Evolutionary conservation across 2,113 vertebrate species (phyloP).

Genomic region (Promerops cafer): DNA sequence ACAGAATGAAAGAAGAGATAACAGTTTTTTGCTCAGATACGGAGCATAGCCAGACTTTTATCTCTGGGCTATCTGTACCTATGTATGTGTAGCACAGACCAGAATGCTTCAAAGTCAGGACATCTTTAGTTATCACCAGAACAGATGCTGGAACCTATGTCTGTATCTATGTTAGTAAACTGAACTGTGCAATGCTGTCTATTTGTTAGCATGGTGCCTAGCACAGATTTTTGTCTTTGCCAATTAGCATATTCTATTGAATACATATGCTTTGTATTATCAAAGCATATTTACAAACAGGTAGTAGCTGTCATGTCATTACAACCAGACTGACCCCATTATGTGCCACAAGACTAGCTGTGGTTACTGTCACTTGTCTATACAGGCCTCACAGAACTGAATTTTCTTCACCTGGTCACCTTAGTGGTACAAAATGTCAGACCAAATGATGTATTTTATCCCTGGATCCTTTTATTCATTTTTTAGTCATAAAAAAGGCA

Average conservation of each 20-base stretch:
- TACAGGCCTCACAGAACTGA: neutral
- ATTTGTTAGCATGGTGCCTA: neutral
- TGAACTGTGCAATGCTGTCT: neutral
- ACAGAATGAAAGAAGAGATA: neutral
- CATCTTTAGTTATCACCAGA: neutral
- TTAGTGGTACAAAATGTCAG: neutral
- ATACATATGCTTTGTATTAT: neutral
- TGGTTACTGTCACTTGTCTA: neutral
- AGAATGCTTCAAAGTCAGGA: neutral
- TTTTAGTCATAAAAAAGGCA: neutral
- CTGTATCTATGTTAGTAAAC: neutral
- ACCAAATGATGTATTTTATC: neutral
- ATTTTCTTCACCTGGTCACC: neutral
- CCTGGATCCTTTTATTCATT: neutral
- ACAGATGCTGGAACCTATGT: neutral
- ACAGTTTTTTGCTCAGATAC: neutral
- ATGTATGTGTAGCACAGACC: neutral
- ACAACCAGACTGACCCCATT: neutral
- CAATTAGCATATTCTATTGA: neutral
- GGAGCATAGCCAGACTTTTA: neutral
- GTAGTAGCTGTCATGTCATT: neutral
- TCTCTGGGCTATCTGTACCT: neutral
- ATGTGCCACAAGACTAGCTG: neutral
- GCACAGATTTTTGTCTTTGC: neutral
- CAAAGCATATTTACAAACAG: neutral